Evolutionary conservation across 2,888 invertebrate genomes (phyloP).

Genomic region (Villa cingulata): DNA sequence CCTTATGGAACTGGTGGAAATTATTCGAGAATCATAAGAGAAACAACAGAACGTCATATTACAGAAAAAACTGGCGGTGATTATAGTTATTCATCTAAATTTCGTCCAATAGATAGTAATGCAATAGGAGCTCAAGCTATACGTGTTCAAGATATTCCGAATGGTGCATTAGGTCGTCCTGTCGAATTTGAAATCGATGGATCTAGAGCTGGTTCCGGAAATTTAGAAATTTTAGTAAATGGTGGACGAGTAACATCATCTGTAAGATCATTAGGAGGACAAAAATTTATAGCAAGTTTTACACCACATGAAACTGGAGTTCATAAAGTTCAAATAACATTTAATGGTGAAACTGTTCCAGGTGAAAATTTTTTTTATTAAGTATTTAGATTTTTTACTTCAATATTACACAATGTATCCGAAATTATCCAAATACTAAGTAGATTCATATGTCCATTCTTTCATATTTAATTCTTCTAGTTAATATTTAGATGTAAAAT

Average conservation of each 20-base stretch:
- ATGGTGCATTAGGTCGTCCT: constrained; percentile 77
- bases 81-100: constrained; percentile 22
- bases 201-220: constrained; percentile 88
- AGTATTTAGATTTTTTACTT: too few relatives aligned
- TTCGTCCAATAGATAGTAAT: constrained; percentile 41
- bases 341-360: constrained; percentile 81
- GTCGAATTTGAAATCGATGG: constrained; percentile 97
- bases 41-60: constrained; percentile 32
- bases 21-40: constrained; percentile 33
- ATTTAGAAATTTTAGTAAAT: constrained; percentile 88
- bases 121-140: constrained; percentile 70
- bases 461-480: too few relatives aligned
- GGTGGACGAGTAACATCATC: constrained; percentile 91
- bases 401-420: too few relatives aligned
- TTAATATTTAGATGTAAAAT: too few relatives aligned
- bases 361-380: constrained; percentile 42
- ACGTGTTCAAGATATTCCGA: constrained; percentile 71
- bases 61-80: constrained; percentile 24
- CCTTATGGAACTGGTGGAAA: constrained; percentile 30
- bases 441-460: too few relatives aligned
- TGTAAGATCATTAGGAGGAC: constrained; percentile 78
- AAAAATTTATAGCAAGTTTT: constrained; percentile 83
- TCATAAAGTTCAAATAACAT: constrained; percentile 85
- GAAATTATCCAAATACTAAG: too few relatives aligned
- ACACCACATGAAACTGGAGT: constrained; percentile 75